phyloP scores from a whole-genome alignment of 2,113 vertebrate species.

The Paratilapia polleni region DNA sequence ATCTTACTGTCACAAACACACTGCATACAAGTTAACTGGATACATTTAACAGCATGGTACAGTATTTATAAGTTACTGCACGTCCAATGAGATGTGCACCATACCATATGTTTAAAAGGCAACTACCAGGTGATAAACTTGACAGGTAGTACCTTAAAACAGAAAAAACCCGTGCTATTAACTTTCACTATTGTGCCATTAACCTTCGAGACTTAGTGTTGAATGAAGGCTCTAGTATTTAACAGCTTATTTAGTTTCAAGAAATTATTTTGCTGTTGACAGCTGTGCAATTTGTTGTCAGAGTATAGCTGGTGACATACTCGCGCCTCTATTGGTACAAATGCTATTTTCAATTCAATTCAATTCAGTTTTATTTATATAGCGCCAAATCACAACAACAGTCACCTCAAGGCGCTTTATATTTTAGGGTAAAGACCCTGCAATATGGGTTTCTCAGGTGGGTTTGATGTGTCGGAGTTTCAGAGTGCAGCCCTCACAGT shows the following conservation, averaged over 20 bases:
- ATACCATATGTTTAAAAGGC: background rate
- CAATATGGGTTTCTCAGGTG: slow-evolving; percentile 14
- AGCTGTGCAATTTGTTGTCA: background rate
- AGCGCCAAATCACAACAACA: too few species aligned
- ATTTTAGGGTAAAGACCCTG: too few species aligned
- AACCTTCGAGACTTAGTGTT: background rate
- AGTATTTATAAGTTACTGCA: background rate
- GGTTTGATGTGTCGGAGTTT: background rate
- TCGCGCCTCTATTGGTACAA: background rate
- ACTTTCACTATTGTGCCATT: background rate
- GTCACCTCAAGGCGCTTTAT: too few species aligned
- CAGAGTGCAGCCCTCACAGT: slow-evolving; percentile 26
- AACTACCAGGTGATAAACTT: too few species aligned
- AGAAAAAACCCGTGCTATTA: background rate
- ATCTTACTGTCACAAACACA: background rate
- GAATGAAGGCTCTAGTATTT: too few species aligned
- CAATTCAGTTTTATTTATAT: too few species aligned
- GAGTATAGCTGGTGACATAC: background rate
- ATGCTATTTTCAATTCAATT: too few species aligned
- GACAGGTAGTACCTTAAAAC: too few species aligned
- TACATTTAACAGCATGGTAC: background rate
- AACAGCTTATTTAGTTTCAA: background rate
- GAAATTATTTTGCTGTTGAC: background rate
- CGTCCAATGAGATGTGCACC: background rate
- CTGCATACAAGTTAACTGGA: background rate